Conservation (phyloP, 2,113 vertebrate species). For the Vimba vimba region DNA sequence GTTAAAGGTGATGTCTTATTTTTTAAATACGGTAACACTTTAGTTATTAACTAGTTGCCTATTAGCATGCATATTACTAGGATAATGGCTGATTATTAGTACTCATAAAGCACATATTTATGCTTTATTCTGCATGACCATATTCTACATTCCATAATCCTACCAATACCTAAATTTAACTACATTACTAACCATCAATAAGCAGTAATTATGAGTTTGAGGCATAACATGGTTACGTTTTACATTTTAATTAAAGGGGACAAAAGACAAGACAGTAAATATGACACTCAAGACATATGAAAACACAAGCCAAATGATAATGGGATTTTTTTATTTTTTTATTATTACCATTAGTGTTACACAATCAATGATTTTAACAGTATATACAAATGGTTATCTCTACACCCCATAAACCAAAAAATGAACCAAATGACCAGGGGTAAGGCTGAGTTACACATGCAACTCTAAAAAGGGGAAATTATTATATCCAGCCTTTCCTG, state of each 20-base stretch:
- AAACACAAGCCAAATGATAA: conserved; percentile 10
- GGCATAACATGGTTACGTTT: background rate
- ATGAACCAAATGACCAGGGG: background rate
- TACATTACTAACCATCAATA: too few species aligned
- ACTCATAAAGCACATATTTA: too few species aligned
- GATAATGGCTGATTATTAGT: too few species aligned
- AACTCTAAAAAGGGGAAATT: conserved; percentile 48
- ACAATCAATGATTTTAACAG: conserved; percentile 43
- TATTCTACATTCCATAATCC: too few species aligned
- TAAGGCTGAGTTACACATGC: conserved; percentile 35
- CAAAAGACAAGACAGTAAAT: background rate
- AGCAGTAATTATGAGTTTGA: too few species aligned
- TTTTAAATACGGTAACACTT: too few species aligned
- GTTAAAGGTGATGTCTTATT: background rate
- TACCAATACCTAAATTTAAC: too few species aligned
- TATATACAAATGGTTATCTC: conserved; percentile 21
- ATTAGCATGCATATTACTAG: too few species aligned
- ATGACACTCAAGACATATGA: background rate
- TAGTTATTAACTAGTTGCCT: too few species aligned
- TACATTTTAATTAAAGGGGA: background rate
- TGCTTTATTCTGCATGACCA: too few species aligned
- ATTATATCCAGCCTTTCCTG: conserved; percentile 53
- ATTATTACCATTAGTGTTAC: conserved; percentile 46
- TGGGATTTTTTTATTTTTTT: background rate
- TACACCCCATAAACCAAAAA: conserved; percentile 33